These are phyloP conservation scores for Meandrusa payeni DNA, from an alignment of 2,888 invertebrate genomes.

Conservation along the genomic window DNA sequence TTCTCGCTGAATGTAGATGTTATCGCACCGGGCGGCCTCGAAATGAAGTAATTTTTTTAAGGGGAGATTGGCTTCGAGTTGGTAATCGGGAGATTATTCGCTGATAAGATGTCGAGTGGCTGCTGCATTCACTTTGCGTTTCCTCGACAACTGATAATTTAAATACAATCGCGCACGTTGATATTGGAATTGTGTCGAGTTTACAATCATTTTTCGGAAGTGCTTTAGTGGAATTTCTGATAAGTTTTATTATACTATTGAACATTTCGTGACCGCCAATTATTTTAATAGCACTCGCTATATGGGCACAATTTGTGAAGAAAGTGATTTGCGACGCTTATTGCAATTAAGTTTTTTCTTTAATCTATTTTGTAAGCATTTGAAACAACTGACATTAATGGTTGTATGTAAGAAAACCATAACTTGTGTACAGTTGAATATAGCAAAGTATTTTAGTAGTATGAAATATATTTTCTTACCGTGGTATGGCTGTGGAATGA, in stretches of 20 bases:
- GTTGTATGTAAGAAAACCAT: constrained; percentile 7
- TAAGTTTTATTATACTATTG: constrained; percentile 3
- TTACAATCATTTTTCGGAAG: constrained; percentile 7
- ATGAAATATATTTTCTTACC: constrained; percentile 15
- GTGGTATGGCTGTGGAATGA: constrained; percentile 22
- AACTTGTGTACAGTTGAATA: constrained; percentile 9
- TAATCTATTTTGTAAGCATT: constrained; percentile 13
- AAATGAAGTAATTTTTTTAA: constrained; percentile 50
- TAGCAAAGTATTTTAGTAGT: constrained; percentile 1
- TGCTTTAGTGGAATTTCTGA: constrained; percentile 12
- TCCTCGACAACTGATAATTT: constrained; percentile 14
- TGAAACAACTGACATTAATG: neutral
- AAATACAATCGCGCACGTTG: constrained; percentile 12
- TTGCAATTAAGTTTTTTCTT: constrained; percentile 9
- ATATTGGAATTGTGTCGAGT: constrained; percentile 8
- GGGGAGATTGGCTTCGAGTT: constrained; percentile 48
- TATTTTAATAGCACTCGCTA: neutral
- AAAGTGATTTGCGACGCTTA: constrained; percentile 13
- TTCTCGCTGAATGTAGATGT: constrained; percentile 56
- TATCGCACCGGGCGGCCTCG: constrained; percentile 46
- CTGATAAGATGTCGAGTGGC: constrained; percentile 24
- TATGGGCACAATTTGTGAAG: constrained; percentile 7
- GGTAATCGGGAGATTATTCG: constrained; percentile 46
- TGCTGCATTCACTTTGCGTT: constrained; percentile 11
- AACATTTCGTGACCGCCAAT: constrained; percentile 17